phyloP scores from a whole-genome alignment of 2,888 invertebrate species.

The Melanostoma scalare region DNA sequence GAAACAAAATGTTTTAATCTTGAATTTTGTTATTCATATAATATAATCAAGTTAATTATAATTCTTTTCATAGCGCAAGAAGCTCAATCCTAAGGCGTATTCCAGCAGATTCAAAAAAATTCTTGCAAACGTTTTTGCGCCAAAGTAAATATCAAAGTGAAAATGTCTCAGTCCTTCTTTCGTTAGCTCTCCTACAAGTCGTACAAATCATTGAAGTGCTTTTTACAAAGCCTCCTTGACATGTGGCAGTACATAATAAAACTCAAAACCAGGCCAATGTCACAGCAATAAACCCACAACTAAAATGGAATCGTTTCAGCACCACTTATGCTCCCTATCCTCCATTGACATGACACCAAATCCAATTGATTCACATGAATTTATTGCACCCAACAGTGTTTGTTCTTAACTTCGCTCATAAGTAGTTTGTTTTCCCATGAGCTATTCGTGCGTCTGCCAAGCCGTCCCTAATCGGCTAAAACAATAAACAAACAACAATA shows the following conservation, averaged over 20 bases:
- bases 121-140: constrained; percentile 27
- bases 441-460: not conserved
- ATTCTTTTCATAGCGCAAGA: too few species aligned
- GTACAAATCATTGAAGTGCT: constrained; percentile 15
- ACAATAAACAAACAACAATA: constrained; percentile 3
- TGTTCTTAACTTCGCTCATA: constrained; percentile 49
- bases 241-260: constrained; percentile 6
- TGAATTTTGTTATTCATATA: not conserved
- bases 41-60: too few species aligned
- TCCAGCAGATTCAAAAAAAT: not conserved
- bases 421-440: constrained; percentile 17
- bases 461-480: constrained; percentile 49
- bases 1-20: not conserved
- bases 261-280: constrained; percentile 57
- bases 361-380: constrained; percentile 66
- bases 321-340: constrained; percentile 24
- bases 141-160: constrained; percentile 26
- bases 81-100: too few species aligned
- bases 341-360: constrained; percentile 46
- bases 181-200: constrained; percentile 12
- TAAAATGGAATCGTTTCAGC: constrained; percentile 33
- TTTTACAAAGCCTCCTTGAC: constrained; percentile 1
- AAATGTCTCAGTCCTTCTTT: constrained; percentile 10
- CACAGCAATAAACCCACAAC: constrained; percentile 39
- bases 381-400: constrained; percentile 61